Conservation (phyloP, 2,113 vertebrate genomes). For the Eublepharis macularius region DNA sequence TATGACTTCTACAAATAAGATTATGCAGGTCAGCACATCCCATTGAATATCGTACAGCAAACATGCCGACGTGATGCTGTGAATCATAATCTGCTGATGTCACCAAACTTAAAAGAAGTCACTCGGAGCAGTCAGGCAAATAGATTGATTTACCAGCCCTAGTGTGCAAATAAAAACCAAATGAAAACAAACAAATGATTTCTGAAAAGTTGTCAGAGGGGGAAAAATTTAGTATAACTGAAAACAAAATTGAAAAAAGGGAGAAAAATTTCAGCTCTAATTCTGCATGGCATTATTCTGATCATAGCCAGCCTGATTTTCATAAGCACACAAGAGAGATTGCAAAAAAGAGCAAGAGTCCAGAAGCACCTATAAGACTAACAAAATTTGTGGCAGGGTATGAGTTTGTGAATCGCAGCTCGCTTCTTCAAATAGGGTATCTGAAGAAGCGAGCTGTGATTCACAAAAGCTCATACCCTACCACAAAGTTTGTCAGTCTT, state of each 20-base stretch:
- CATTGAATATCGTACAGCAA: neutral
- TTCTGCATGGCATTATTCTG: neutral
- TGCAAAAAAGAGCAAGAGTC: too few species aligned
- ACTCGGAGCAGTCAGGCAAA: neutral
- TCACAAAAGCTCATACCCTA: too few species aligned
- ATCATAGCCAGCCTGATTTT: too few species aligned
- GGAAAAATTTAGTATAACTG: neutral
- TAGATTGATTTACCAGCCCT: neutral
- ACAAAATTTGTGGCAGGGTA: too few species aligned
- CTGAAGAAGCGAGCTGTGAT: too few species aligned
- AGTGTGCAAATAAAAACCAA: neutral
- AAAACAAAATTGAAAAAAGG: neutral
- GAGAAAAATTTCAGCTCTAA: too few species aligned
- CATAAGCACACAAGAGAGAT: neutral
- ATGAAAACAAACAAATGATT: neutral
- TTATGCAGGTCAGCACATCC: neutral
- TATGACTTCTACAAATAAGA: neutral
- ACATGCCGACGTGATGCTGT: too few species aligned
- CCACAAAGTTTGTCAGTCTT: too few species aligned
- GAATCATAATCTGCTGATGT: too few species aligned
- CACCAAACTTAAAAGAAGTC: neutral
- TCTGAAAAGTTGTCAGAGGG: neutral
- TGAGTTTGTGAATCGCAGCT: too few species aligned
- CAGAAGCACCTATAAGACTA: too few species aligned
- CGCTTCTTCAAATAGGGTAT: too few species aligned